Conservation (phyloP, 2,797 vertebrate genomes). For the Serranus cabrilla region DNA sequence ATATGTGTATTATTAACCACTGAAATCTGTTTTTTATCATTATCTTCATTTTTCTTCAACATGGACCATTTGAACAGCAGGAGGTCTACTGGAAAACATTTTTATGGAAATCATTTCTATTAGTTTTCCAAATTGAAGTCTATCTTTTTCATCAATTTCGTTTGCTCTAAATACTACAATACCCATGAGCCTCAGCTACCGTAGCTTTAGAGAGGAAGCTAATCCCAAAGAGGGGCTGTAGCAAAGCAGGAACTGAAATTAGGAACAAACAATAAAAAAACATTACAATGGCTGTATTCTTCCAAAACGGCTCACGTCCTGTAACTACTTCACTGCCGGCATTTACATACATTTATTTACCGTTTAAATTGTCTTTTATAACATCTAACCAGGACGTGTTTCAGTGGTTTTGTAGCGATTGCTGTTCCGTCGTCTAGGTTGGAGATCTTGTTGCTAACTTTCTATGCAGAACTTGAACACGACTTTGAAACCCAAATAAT, state of each 20-base stretch:
- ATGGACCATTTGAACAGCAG: neutral
- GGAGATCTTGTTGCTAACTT: too few relatives aligned
- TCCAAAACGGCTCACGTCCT: neutral
- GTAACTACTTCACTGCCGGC: too few relatives aligned
- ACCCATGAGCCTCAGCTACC: slow-evolving; percentile 2
- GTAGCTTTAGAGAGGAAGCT: neutral
- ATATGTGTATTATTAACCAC: neutral
- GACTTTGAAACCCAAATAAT: neutral
- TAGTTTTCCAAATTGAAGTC: neutral
- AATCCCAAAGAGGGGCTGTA: neutral
- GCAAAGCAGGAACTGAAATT: neutral
- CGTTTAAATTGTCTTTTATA: too few relatives aligned
- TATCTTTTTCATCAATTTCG: neutral
- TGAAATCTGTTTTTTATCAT: too few relatives aligned
- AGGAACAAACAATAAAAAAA: neutral
- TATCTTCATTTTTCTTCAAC: neutral
- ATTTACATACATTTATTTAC: too few relatives aligned
- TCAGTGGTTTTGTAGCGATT: too few relatives aligned
- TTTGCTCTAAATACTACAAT: neutral
- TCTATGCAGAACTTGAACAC: neutral
- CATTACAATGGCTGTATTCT: neutral
- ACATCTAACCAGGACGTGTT: too few relatives aligned
- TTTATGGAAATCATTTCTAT: neutral
- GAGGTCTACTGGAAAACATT: neutral
- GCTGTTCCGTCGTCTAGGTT: too few relatives aligned